Percentiles rank a stretch among this genome's conserved stretches.
Conservation (phyloP, 1,140 invertebrate genomes). For the Drosophila ananassae region DNA sequence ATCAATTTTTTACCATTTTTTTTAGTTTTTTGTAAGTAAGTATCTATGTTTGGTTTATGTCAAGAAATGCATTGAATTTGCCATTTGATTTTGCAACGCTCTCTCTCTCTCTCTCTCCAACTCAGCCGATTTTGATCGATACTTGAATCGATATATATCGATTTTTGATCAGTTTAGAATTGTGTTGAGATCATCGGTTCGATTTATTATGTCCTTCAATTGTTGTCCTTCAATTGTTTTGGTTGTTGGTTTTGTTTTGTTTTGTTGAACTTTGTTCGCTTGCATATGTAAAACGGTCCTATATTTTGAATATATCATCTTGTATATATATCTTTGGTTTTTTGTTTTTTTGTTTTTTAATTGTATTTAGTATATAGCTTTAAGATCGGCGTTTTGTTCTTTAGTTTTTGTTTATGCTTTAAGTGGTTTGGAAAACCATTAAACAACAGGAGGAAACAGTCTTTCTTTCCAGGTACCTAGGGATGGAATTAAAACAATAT, state of each 20-base stretch:
- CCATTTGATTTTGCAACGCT: constrained; percentile 73
- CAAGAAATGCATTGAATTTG: constrained; percentile 70
- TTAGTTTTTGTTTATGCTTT: constrained; percentile 51
- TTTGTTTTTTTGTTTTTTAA: constrained; percentile 2
- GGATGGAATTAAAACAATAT: neutral
- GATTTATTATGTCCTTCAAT: constrained; percentile 2
- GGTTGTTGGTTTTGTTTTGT: constrained; percentile 10
- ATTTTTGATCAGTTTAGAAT: neutral
- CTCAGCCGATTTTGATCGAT: constrained; percentile 13
- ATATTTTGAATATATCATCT: constrained; percentile 50
- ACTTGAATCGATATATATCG: constrained; percentile 11
- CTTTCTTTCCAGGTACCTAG: constrained; percentile 84
- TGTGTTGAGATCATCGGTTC: constrained; percentile 26
- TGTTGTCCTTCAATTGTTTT: constrained; percentile 37
- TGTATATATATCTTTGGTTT: constrained; percentile 30
- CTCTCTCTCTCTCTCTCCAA: constrained; percentile 6
- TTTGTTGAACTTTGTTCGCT: constrained; percentile 70
- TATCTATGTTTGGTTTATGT: constrained; percentile 30
- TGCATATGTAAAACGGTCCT: constrained; percentile 67
- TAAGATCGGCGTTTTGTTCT: constrained; percentile 34
- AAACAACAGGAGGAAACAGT: constrained; percentile 84
- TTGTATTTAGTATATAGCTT: constrained; percentile 37
- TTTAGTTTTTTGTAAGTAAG: neutral
- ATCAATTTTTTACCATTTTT: constrained; percentile 9
- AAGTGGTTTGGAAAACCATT: constrained; percentile 84